Evolutionary conservation across 2,113 vertebrate genomes (phyloP).

Genomic region (Cyphotilapia sp.): DNA sequence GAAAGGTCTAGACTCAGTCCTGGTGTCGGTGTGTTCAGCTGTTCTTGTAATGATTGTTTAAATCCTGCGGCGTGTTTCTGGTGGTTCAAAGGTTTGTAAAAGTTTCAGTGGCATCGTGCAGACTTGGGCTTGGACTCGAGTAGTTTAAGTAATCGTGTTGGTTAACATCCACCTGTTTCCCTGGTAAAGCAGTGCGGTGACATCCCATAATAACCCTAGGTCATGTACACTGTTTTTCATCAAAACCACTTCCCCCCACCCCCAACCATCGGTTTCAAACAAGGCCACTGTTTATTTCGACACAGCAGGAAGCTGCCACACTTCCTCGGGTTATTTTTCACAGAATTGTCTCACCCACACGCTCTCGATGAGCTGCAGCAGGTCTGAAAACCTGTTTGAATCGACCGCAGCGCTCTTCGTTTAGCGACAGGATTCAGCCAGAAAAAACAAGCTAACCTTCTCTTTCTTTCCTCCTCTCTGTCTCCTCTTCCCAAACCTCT

Average conservation of each 20-base stretch:
- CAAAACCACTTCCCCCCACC: not conserved
- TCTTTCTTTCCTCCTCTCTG: not conserved
- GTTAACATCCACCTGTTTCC: not conserved
- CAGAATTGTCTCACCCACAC: not conserved
- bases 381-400: not conserved
- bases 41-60: not conserved
- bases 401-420: not conserved
- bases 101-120: not conserved
- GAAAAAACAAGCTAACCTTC: not conserved
- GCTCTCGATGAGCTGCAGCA: not conserved
- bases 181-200: not conserved
- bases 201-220: not conserved
- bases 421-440: not conserved
- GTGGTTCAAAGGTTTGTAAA: not conserved
- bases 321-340: not conserved
- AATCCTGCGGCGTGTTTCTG: not conserved
- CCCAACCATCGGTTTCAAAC: not conserved
- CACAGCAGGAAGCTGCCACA: not conserved
- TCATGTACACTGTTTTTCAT: not conserved
- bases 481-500: not conserved
- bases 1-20: not conserved
- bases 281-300: not conserved
- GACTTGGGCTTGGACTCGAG: accelerated
- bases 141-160: not conserved
- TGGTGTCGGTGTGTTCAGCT: not conserved